These are phyloP conservation scores for Taenaris catops DNA, from an alignment of 2,888 invertebrate genomes.

Conservation along the genomic window DNA sequence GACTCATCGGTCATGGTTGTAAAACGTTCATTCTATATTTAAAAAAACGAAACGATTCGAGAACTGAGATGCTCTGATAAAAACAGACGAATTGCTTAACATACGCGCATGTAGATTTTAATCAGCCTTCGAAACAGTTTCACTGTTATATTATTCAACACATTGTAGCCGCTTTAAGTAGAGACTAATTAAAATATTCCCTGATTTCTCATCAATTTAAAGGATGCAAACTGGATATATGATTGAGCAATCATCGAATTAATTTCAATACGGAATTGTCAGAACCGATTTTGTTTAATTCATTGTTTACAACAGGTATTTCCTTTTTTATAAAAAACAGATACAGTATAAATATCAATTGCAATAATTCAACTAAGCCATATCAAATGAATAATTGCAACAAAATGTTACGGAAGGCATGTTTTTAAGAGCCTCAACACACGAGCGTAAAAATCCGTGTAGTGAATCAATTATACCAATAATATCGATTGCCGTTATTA, in stretches of 20 bases:
- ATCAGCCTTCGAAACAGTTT: slow-evolving; percentile 5
- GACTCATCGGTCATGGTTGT: slow-evolving; percentile 23
- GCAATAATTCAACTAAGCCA: slow-evolving; percentile 57
- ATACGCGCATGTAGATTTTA: slow-evolving; percentile 5
- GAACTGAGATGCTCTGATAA: slow-evolving; percentile 2
- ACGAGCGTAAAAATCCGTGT: slow-evolving; percentile 28
- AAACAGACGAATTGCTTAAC: slow-evolving; percentile 9
- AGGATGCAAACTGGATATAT: slow-evolving; percentile 7
- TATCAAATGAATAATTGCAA: slow-evolving; percentile 69
- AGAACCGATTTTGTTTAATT: slow-evolving; percentile 13
- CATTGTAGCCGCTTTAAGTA: too few species aligned
- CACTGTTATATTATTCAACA: background rate
- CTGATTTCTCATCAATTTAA: slow-evolving; percentile 3
- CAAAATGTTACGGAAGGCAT: slow-evolving; percentile 49
- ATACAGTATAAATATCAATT: slow-evolving; percentile 28
- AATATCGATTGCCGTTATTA: slow-evolving; percentile 8
- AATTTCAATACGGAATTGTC: slow-evolving; percentile 10
- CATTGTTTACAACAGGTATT: slow-evolving; percentile 16
- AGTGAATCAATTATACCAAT: slow-evolving; percentile 16
- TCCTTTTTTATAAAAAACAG: slow-evolving; percentile 14
- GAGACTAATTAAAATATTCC: too few species aligned
- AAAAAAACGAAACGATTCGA: slow-evolving; percentile 3
- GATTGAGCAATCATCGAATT: slow-evolving; percentile 17
- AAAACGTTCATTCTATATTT: slow-evolving; percentile 9
- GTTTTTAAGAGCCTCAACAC: slow-evolving; percentile 35